Evolutionary conservation across 1,140 invertebrate genomes (phyloP).

Genomic region (Conus ventricosus): DNA sequence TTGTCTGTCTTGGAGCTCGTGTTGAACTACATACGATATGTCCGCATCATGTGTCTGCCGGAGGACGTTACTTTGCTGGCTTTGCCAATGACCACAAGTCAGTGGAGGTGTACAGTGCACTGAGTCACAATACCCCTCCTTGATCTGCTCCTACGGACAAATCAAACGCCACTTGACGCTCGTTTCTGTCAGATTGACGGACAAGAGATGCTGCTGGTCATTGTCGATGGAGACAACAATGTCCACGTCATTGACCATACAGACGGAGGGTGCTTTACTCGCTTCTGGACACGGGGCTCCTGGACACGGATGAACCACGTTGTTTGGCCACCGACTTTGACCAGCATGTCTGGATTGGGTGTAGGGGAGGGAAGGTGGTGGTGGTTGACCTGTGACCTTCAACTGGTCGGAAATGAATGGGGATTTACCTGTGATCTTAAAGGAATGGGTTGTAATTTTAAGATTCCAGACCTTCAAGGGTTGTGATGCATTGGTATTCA

Average conservation of each 20-base stretch:
- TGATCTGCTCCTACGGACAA: not conserved
- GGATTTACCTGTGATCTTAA: too few species aligned
- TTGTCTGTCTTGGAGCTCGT: too few species aligned
- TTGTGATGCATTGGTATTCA: too few species aligned
- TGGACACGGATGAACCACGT: not conserved
- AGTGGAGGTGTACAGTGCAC: not conserved
- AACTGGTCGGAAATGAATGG: too few species aligned
- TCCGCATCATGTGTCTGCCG: too few species aligned
- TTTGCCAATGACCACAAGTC: not conserved
- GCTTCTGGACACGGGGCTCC: not conserved
- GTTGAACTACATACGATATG: too few species aligned
- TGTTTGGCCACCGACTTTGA: slow-evolving; percentile 14
- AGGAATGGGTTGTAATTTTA: too few species aligned
- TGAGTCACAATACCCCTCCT: not conserved
- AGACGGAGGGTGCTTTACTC: not conserved
- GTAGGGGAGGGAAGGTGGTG: slow-evolving; percentile 6
- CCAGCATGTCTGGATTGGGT: not conserved
- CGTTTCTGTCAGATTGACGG: not conserved
- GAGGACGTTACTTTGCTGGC: too few species aligned
- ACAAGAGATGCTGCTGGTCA: slow-evolving; percentile 6
- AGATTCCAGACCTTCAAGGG: too few species aligned
- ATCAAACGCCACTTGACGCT: not conserved
- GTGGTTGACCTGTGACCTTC: not conserved
- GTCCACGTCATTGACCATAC: slow-evolving; percentile 3
- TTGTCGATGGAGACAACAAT: not conserved